Base-by-base conservation (phyloP, 2,113 vertebrate genomes). In the Pagrus major region DNA sequence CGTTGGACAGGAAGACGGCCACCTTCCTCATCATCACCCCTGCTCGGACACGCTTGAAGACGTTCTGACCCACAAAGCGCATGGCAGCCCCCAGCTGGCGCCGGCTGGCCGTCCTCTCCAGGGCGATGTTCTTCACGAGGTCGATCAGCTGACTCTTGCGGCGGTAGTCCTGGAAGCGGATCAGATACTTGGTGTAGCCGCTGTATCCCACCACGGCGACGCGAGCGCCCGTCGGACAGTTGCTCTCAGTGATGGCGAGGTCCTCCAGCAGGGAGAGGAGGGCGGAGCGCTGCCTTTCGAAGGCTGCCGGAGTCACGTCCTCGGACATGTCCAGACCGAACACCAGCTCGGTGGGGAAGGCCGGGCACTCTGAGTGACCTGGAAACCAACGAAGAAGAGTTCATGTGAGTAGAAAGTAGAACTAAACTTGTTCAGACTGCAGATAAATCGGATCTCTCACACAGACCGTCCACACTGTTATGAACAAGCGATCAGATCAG, bases 291-390 rank as follows among this genome's bases (percentile, higher is more conserved):
- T 97, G 97, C 68, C 90, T 92, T 86, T 95, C 93, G 42, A 99
- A 97, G n/a, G 88, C 86, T 14, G n/a, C 23, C 16, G 77, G 65
- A 0, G 87, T 89, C 81, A 97, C 93, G 0, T 94, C 94, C 0
- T 77, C 86, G 3, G 96, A 97, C 95, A 96, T 95, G 85, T 98
- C 97, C 37, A 98, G 88, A 42, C 93, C 96, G 21, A 99, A 95
- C 27, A 96, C 96, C 89, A 97, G 91, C 89, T 98, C 96, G 0
- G 95, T 96, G 41, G 95, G 97, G 87, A 95, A 96, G 14, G 64
- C 90, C 0, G 96, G 96, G 58, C 97, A 97, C 0, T 44, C 74
- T 0, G 82, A 78, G 10, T 21, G 56, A 71, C 67, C 96, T 97
- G 42, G 5, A 76, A 27, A 20, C 49, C 58, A 71, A 37, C 52